Base-by-base conservation (phyloP, 2,888 invertebrate species). In the Urechis unicinctus region DNA sequence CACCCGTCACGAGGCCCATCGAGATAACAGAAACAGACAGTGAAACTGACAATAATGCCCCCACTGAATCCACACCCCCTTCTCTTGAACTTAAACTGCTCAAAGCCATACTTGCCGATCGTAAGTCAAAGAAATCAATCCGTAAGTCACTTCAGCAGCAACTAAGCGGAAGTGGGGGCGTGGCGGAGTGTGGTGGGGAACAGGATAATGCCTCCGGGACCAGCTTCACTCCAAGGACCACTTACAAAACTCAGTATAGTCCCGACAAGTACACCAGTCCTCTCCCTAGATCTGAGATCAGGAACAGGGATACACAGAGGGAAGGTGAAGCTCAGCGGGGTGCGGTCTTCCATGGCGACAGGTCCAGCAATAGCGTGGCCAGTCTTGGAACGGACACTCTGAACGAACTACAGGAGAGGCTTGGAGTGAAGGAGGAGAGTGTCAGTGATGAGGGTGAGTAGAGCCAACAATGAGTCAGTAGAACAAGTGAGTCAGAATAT, bases 61-160 rank as follows among this genome's bases (percentile, higher is more conserved):
- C n/a, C n/a, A 57, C 28, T 28, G 53, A 53, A 24, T 22, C 22
- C n/a, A 9, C 24, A 17, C 25, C 9, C 17, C 52, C 59, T 17
- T 44, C 59, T 2, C 41, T 59, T 24, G 55, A 57, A 30, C 55
- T 57, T 2, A 54, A 52, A 41, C 52, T 60, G 21, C 50, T 60
- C 24, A 60, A 60, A 25, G 60, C 57, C 9, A 29, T 60, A 3
- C 52, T 57, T 2, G 52, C 43, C 46, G 52, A 55, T 24, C 25
- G 55, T 3, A 55, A 52, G 30, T 44, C 52, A 2, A 52, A 55
- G 44, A 53, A 54, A 43, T 17, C 44, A 3, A 25, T 36, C 17
- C 45, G 42, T 5, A 43, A 41, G 24, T 47, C 50, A n/a, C 49
- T 6, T 6, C 30, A 29, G 3, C 6, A n/a, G 29, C n/a, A 53